Conservation (phyloP, 2,113 vertebrate species). For the Bubalus kerabau region DNA sequence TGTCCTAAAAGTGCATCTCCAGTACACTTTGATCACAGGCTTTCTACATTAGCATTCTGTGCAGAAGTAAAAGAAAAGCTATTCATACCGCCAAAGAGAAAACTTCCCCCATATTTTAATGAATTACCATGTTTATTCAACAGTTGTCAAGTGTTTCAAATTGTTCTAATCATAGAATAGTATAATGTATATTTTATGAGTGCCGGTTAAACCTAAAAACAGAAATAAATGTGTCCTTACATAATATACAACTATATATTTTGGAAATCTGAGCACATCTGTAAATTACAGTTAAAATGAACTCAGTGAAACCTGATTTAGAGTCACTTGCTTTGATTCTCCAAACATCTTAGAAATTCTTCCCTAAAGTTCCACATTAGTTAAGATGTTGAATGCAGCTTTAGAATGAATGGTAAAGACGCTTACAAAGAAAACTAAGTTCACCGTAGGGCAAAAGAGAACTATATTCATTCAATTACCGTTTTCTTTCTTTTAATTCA, state of each 20-base stretch:
- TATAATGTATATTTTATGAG: constrained; percentile 58
- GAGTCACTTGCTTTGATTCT: constrained; percentile 42
- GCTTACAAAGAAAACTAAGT: constrained; percentile 33
- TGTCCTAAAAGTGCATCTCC: constrained; percentile 69
- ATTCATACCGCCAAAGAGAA: constrained; percentile 67
- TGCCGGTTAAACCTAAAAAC: constrained; percentile 57
- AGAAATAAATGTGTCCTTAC: constrained; percentile 12
- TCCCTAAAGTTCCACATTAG: neutral
- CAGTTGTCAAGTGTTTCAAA: constrained; percentile 71
- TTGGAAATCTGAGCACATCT: constrained; percentile 37
- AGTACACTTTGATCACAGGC: constrained; percentile 78
- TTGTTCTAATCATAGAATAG: constrained; percentile 47
- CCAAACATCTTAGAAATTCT: constrained; percentile 29
- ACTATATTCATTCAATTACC: constrained; percentile 7
- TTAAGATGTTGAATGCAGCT: constrained; percentile 8
- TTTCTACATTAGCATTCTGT: constrained; percentile 70
- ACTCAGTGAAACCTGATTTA: constrained; percentile 10
- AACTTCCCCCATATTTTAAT: constrained; percentile 76
- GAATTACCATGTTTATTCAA: constrained; percentile 78
- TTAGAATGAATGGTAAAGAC: constrained; percentile 17
- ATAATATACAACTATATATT: neutral
- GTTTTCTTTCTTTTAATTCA: constrained; percentile 39
- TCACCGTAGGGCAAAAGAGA: neutral
- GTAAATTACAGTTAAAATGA: constrained; percentile 52
- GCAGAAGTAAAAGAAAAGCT: constrained; percentile 71